Evolutionary conservation across 2,797 vertebrate genomes (phyloP), one percentile per base, ranked within the genome.

Genomic region (Micromesistius poutassou): DNA sequence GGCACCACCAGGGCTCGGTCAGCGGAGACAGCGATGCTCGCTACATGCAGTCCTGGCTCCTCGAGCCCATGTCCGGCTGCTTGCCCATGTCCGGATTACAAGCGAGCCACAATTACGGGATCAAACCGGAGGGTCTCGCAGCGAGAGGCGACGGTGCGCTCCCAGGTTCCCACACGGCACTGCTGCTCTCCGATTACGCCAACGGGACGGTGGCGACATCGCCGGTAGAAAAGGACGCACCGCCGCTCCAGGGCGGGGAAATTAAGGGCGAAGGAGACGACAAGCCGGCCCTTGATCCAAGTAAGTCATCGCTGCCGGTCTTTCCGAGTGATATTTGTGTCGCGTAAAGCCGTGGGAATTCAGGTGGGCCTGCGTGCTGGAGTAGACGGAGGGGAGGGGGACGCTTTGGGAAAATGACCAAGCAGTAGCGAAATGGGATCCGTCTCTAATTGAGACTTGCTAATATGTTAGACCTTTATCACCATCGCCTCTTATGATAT

Each of bases 1-100:
- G 95, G 86, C 96, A 96, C 77, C 93, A 92, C 71, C 96, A 96
- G 81, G 94, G 95, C 83, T 93, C 96, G 22, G 91, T 91, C 28
- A 84, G 93, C 76, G 94, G 95, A 82, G 96, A 97, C 72, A 94
- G 96, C 78, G 96, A 97, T 86, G 94, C 94, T 90, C 96, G 96
- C 92, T 98, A 96, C 89, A 93, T 95, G 93, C 96, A 97, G 88
- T 97, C 97, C 74, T 98, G 97, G 97, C 92, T 98, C 81, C 94
- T 98, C 89, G 96, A 98, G 87, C 95, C 96, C 79, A 91, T 96
- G 92, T 95, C 96, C 80, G 96, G 95, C 76, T 95, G 96, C 73
- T 88, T 97, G 84, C 96, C 97, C 79, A 95, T 97, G 94, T 92
- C 95, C 86, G 97, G 96, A 94, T 94, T 97, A 93, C 94, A 96